Base-by-base conservation (phyloP, 2,113 vertebrate genomes). In the Lepus europaeus region DNA sequence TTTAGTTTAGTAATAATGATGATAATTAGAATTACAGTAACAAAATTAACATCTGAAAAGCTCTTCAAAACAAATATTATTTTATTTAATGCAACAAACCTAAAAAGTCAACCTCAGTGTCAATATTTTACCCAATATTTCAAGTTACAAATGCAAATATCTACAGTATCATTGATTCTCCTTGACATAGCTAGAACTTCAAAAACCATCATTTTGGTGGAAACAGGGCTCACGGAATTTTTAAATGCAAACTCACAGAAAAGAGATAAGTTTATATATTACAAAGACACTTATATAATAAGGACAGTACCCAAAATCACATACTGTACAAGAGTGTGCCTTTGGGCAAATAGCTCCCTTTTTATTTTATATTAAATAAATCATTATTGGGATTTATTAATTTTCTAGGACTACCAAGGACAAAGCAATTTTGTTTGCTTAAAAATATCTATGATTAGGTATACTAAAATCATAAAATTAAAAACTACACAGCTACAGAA, bases 1-100 rank as follows among this genome's bases (percentile, higher is more conserved):
- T 79, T 92, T 89, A 61, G 25, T 13, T 89, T 94, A 63, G 33
- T 73, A 90, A 36, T 56, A 86, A 77, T 33, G 14, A 53, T 76
- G 29, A 36, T 87, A 31, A 69, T 69, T 39, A 22, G 51, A 72
- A 76, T 90, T 16, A 88, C 59, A 31, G 72, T 77, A 59, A 56
- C 53, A 33, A 81, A 78, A 84, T 66, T 90, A 29, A 53, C 8
- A 61, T 14, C 64, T 64, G 11, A 6, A 69, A 95, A 89, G 22
- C 45, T 13, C 1, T 79, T 88, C 74, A 59, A 23, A 73, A 51
- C 4, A 33, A 3, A 12, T 1, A 29, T 12, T 73, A 49, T 86
- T 93, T 74, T 56, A 51, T 61, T 76, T 89, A 39, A 66, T 81
- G 5, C 10, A 53, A 49, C 4, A 93, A 92, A 84, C 0, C 10